Base-by-base conservation (phyloP, 2,113 vertebrate genomes). In the Chionis minor region DNA sequence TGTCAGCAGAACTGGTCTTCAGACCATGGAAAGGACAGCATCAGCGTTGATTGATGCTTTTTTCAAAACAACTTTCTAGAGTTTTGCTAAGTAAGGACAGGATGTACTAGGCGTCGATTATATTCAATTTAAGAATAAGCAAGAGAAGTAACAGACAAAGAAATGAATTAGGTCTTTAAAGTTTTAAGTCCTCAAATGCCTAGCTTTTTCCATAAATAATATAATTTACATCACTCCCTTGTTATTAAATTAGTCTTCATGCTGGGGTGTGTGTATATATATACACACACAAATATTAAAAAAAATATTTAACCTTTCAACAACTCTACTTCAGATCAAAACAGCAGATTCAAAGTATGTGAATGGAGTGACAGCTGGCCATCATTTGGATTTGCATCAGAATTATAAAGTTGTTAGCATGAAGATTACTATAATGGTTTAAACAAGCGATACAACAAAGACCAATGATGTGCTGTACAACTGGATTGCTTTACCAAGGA, bases 1-100 rank as follows among this genome's bases (percentile, higher is more conserved):
- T 85, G 84, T 94, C 87, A 75, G 82, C 93, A 96, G 58, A 85
- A 92, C 17, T 49, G 35, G 66, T 85, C 70, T 94, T 79, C 16
- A 62, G 28, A 63, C 52, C 67, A 27, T 12, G 27, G 51, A 47
- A 88, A 82, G 59, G 61, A 73, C 44, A 91, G 55, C 51, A 70
- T 12, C 32, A 19, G 22, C 27, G 35, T n/a, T 90, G 81, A 65
- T 1, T 49, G 51, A 77, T n/a, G 59, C 7, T 35, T 72, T 87
- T 90, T 71, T 81, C 72, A 78, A 93, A 93, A 73, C n/a, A 86
- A 47, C 33, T 38, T 56, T 71, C 56, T 35, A 52, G 56, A 33
- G 81, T 59, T 84, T 91, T 92, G 18, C 30, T 42, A 75, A 91
- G 61, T 47, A 83, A 86, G 38, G 44, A 67, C 63, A 91, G 51